Conservation (phyloP, 2,888 invertebrate genomes). For the Acanthoscelides obtectus region DNA sequence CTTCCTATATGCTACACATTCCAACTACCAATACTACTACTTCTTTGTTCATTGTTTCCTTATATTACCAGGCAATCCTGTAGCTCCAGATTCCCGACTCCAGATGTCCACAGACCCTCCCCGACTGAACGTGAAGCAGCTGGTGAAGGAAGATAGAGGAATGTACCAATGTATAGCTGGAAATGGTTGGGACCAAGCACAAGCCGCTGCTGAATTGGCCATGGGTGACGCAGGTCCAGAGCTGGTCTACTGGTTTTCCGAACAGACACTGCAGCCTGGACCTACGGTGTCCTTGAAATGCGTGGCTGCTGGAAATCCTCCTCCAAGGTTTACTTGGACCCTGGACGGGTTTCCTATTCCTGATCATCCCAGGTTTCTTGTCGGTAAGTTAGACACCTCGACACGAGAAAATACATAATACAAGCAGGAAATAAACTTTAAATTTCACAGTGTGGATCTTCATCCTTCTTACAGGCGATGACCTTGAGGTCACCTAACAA, state of each 20-base stretch:
- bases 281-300: slow-evolving; percentile 89
- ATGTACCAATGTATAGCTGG: slow-evolving; percentile 89
- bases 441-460: too few relatives aligned
- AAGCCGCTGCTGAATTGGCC: slow-evolving; percentile 74
- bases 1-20: too few relatives aligned
- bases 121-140: slow-evolving; percentile 53
- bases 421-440: too few relatives aligned
- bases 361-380: slow-evolving; percentile 68
- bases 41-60: too few relatives aligned
- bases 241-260: slow-evolving; percentile 85
- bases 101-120: slow-evolving; percentile 43
- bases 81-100: slow-evolving; percentile 43
- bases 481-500: too few relatives aligned
- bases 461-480: too few relatives aligned
- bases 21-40: too few relatives aligned
- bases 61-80: slow-evolving; percentile 38
- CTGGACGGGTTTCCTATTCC: slow-evolving; percentile 76
- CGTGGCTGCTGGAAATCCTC: slow-evolving; percentile 91
- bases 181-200: slow-evolving; percentile 79
- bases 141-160: slow-evolving; percentile 79
- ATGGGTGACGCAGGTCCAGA: slow-evolving; percentile 87
- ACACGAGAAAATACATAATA: too few relatives aligned
- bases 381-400: slow-evolving; percentile 46
- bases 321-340: slow-evolving; percentile 88
- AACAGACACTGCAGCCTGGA: slow-evolving; percentile 87